Conservation (phyloP, 2,113 vertebrate genomes). For the Poeciliopsis turrubarensis region DNA sequence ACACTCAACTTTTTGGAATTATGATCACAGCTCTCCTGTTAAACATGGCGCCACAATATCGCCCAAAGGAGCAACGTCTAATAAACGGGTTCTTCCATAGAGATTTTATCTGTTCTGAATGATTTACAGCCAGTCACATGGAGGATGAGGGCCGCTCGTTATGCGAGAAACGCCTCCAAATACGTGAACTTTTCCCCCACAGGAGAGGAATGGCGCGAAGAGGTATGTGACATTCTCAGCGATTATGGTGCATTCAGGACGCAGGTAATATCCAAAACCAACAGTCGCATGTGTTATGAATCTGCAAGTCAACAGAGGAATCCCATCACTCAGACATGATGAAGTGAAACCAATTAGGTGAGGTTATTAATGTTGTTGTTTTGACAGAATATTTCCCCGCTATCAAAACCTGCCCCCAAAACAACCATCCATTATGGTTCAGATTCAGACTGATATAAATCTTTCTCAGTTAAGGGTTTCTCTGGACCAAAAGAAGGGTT, state of each 20-base stretch:
- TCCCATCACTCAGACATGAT: constrained; percentile 12
- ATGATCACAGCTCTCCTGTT: too few species aligned
- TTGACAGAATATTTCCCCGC: constrained; percentile 18
- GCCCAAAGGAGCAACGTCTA: not conserved
- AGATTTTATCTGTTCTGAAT: not conserved
- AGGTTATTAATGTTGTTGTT: constrained; percentile 25
- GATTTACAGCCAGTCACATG: not conserved
- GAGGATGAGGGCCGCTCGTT: not conserved
- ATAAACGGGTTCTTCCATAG: not conserved
- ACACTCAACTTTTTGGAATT: too few species aligned
- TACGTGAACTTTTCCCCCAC: constrained; percentile 35
- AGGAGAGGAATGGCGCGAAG: constrained; percentile 20
- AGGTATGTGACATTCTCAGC: not conserved
- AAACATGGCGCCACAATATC: not conserved
- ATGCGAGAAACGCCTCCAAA: not conserved
- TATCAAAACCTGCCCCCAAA: not conserved
- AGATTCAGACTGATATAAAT: constrained; percentile 23
- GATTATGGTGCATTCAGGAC: constrained; percentile 21
- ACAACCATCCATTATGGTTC: constrained; percentile 18
- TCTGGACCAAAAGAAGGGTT: not conserved
- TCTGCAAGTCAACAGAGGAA: not conserved
- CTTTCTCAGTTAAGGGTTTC: not conserved
- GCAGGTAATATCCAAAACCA: constrained; percentile 37
- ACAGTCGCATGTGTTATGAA: constrained; percentile 16
- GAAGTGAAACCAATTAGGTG: constrained; percentile 29